Evolutionary conservation across 2,797 vertebrate genomes (phyloP), one percentile per base, ranked within the genome.

Genomic region (Sylvia borin): DNA sequence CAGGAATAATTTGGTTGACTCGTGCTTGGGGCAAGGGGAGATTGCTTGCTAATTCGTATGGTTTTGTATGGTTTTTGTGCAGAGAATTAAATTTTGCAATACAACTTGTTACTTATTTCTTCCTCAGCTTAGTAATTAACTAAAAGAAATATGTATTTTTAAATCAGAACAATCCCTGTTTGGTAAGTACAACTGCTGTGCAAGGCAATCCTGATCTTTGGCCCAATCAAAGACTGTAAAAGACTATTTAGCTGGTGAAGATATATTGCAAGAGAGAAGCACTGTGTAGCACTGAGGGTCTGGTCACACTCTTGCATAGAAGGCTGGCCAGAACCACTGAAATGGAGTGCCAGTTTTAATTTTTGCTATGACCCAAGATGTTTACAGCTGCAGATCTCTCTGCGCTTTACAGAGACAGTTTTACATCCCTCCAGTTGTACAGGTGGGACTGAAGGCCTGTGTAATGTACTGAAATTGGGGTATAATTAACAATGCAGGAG

Each of bases 121-220:
- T 77, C 48, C 50, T 96, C 76, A 90, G 57, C 27, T 54, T 83
- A 95, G 58, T 76, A 70, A 78, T 36, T 88, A 60, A n/a, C 48
- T 84, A 54, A 91, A 75, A 85, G 17, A 61, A 75, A 75, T 40
- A 8, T 3, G 1, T 54, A 5, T 13, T 18, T 42, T 53, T 58
- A 66, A 10, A 13, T 76, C 62, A 71, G 66, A 84, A 29, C 58
- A 60, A 5, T 51, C 70, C 10, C 0, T 88, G 57, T 40, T 93
- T 62, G 73, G 95, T 95, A 96, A 97, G 92, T 96, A 96, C 32
- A 81, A 16, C 34, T 76, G 60, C 58, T 81, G 21, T 3, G 2
- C 45, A 65, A 75, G 73, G 36, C 10, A 7, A 2, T 78, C 65
- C 24, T 92, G 78, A 88, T 43, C 53, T 88, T 58, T 65, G 50